Evolutionary conservation across 2,888 invertebrate genomes (phyloP), one percentile per base, ranked within the genome.

Genomic region (Pantelozetes paolii): DNA sequence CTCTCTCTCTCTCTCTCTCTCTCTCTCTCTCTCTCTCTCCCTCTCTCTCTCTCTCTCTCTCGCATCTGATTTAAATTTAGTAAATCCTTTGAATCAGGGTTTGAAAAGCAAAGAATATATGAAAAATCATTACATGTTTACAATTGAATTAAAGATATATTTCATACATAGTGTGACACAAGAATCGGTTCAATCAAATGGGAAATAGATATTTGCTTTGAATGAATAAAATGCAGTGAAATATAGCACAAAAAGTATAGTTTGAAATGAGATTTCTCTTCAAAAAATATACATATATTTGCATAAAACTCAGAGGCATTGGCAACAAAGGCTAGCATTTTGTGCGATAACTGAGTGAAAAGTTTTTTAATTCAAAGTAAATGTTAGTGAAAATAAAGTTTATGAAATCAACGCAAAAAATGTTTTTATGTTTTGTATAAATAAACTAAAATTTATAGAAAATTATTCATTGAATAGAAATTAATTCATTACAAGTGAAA

Each of bases 231-330:
- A n/a, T n/a, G n/a, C n/a, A n/a, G n/a, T n/a, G n/a, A n/a, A n/a
- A n/a, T n/a, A n/a, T n/a, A n/a, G n/a, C n/a, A n/a, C n/a, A n/a
- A n/a, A n/a, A n/a, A n/a, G n/a, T n/a, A n/a, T n/a, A n/a, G n/a
- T n/a, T n/a, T n/a, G n/a, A n/a, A n/a, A n/a, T n/a, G n/a, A n/a
- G n/a, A n/a, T n/a, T n/a, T n/a, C n/a, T n/a, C n/a, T n/a, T n/a
- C n/a, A n/a, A n/a, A 48, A 48, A 48, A 48, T 48, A 48, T 48
- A 48, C n/a, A n/a, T n/a, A 48, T 48, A 48, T 48, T 48, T 48
- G 48, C 48, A 48, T 48, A 48, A 48, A 48, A 48, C 48, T 48
- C 48, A 20, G 48, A 48, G 48, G 48, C 48, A 48, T 48, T 48
- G 48, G n/a, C n/a, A n/a, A n/a, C n/a, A n/a, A n/a, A n/a, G n/a